Percentiles rank a stretch among this genome's conserved stretches.
Conservation (phyloP, 2,888 invertebrate species). For the Acrobasis consociella region DNA sequence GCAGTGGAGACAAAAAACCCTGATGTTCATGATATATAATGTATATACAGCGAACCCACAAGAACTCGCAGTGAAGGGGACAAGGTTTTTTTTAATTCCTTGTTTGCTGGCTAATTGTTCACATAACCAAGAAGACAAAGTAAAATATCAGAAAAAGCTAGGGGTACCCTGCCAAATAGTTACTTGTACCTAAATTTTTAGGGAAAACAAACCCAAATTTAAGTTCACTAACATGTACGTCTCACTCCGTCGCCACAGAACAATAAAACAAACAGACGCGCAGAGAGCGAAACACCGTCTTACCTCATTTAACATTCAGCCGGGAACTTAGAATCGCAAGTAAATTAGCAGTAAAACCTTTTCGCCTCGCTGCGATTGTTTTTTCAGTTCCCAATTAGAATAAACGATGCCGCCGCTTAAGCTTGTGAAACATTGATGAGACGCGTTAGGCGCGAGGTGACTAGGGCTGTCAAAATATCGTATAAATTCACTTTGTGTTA, state of each 20-base stretch:
- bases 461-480: constrained; percentile 25
- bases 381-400: constrained; percentile 72
- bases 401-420: constrained; percentile 64
- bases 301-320: constrained; percentile 57
- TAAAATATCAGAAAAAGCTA: too few species aligned
- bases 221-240: constrained; percentile 3
- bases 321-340: constrained; percentile 45
- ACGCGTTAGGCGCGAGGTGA: constrained; percentile 46
- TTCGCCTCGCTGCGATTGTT: constrained; percentile 61
- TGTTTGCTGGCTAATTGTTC: too few species aligned
- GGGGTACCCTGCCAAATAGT: too few species aligned
- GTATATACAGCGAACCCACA: too few species aligned
- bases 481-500: background rate
- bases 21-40: too few species aligned
- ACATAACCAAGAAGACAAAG: too few species aligned
- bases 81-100: too few species aligned
- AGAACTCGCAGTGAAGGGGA: too few species aligned
- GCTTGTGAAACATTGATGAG: constrained; percentile 75
- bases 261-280: constrained; percentile 28
- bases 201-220: constrained; percentile 6
- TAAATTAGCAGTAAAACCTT: constrained; percentile 65
- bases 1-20: too few species aligned
- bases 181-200: too few species aligned
- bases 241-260: constrained; percentile 14
- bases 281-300: constrained; percentile 27